A percentile compares a stretch with the other conserved stretches of the same genome.
phyloP scores from a whole-genome alignment of 1,140 invertebrate species.

The Archivesica marissinica region DNA sequence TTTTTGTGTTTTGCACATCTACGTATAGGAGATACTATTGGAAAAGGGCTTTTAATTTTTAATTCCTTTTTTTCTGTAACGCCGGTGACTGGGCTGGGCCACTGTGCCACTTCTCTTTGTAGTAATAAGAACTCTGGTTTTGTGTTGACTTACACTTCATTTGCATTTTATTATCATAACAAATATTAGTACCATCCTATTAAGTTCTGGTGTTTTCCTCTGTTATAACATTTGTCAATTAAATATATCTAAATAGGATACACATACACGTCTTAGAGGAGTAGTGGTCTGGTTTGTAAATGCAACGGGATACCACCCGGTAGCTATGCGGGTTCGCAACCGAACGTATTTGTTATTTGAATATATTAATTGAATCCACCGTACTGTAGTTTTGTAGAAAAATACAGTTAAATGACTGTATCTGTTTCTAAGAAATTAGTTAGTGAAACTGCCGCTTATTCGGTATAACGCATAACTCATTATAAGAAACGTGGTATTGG shows the following conservation, averaged over 20 bases:
- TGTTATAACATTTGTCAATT: no score
- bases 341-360: no score
- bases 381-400: no score
- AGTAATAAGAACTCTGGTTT: background rate
- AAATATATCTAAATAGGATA: no score
- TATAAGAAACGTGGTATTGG: slow-evolving; percentile 11
- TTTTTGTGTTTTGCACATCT: background rate
- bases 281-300: no score
- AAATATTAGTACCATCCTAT: background rate
- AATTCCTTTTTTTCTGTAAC: slow-evolving; percentile 3
- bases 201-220: background rate
- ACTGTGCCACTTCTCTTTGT: background rate
- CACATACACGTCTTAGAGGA: no score
- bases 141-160: background rate
- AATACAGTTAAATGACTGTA: no score
- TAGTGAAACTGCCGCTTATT: no score
- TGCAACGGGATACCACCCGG: no score
- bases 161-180: background rate
- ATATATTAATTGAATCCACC: no score
- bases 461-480: slow-evolving; percentile 25
- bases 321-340: no score
- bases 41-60: background rate
- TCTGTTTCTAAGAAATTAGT: no score
- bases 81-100: background rate
- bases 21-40: background rate